Evolutionary conservation across 2,113 vertebrate species (phyloP).

Genomic region (Neopipo cinnamomea): DNA sequence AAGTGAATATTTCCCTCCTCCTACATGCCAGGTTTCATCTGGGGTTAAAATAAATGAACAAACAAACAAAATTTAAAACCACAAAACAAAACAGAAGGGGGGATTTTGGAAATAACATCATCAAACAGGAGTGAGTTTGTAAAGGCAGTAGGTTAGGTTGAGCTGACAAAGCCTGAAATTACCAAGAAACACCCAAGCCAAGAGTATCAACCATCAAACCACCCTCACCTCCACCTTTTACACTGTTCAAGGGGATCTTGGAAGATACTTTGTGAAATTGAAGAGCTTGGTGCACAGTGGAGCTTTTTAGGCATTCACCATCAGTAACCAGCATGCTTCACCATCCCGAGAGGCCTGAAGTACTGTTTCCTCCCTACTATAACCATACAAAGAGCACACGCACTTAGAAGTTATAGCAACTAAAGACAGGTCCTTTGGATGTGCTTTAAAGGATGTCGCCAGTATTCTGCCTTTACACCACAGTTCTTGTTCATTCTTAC

Average conservation of each 20-base stretch:
- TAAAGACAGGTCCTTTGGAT: not conserved
- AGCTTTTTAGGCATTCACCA: not conserved
- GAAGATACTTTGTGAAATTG: not conserved
- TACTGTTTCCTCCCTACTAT: not conserved
- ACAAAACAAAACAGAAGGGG: not conserved
- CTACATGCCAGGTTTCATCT: not conserved
- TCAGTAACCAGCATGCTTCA: not conserved
- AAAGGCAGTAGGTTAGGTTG: not conserved
- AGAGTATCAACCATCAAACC: not conserved
- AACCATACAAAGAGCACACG: accelerated
- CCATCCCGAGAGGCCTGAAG: not conserved
- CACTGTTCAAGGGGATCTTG: accelerated
- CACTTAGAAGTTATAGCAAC: not conserved
- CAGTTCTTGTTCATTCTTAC: not conserved
- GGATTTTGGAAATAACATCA: not conserved
- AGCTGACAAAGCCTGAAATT: not conserved
- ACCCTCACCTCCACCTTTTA: not conserved
- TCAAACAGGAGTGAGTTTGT: not conserved
- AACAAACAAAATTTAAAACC: not conserved
- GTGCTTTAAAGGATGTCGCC: not conserved
- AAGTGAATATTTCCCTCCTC: not conserved
- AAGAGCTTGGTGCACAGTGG: not conserved
- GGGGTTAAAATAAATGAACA: not conserved
- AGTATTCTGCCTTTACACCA: not conserved
- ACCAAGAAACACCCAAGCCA: not conserved